phyloP scores from a whole-genome alignment of 1,140 invertebrate genomes.

The Drosophila neocordata region DNA sequence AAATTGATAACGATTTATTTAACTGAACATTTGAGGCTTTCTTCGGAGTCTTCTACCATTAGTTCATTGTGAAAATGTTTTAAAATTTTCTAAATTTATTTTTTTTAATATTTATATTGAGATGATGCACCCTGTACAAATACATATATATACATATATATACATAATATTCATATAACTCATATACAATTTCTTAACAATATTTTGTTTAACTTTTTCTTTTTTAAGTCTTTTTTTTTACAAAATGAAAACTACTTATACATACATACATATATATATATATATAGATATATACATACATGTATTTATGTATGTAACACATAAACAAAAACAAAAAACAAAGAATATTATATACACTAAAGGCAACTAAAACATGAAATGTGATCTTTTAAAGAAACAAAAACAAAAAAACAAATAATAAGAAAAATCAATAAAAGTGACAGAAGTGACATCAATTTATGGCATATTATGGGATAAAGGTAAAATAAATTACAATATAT shows the following conservation, averaged over 20 bases:
- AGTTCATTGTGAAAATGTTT: not conserved
- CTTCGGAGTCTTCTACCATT: too few relatives aligned
- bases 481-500: slow-evolving; percentile 21
- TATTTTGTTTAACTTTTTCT: slow-evolving; percentile 11
- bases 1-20: too few relatives aligned
- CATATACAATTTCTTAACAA: slow-evolving; percentile 23
- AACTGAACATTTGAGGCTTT: too few relatives aligned
- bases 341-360: slow-evolving; percentile 62
- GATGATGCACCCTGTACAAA: slow-evolving; percentile 20
- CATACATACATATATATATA: slow-evolving; percentile 52
- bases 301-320: slow-evolving; percentile 59
- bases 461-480: slow-evolving; percentile 25
- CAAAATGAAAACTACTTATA: slow-evolving; percentile 34
- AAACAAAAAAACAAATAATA: slow-evolving; percentile 49
- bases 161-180: slow-evolving; percentile 61
- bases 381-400: slow-evolving; percentile 82
- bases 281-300: slow-evolving; percentile 61
- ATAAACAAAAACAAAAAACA: slow-evolving; percentile 37
- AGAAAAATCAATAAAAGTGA: slow-evolving; percentile 54
- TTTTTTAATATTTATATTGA: too few relatives aligned
- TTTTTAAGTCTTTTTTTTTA: slow-evolving; percentile 8
- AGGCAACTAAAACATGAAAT: slow-evolving; percentile 81
- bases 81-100: not conserved
- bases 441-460: slow-evolving; percentile 23
- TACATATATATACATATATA: slow-evolving; percentile 73